These are phyloP conservation scores for Scaptomyza montana DNA, from an alignment of 1,140 invertebrate species.

Conservation along the genomic window DNA sequence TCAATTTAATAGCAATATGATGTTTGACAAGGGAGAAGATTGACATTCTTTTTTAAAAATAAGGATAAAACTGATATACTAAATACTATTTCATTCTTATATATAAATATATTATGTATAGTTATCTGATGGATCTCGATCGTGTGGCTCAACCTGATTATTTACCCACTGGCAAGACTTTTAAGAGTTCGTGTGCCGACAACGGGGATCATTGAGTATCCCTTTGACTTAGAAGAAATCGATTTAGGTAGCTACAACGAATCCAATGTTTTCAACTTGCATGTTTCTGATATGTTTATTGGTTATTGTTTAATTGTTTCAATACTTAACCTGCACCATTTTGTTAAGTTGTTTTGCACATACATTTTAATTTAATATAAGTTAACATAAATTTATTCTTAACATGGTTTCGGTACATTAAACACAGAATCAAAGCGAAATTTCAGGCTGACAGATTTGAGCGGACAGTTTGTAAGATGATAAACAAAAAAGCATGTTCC, in stretches of 20 bases:
- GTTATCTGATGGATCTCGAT: conserved; percentile 98
- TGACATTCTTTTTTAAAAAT: background rate
- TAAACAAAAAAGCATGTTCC: background rate
- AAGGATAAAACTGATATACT: too few relatives aligned
- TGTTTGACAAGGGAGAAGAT: background rate
- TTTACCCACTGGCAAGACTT: conserved; percentile 98
- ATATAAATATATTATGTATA: conserved; percentile 79
- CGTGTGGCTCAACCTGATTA: conserved; percentile 96
- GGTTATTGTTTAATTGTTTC: conserved; percentile 19
- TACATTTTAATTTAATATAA: conserved; percentile 13
- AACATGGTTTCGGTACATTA: background rate
- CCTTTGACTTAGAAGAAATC: conserved; percentile 98
- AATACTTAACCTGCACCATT: conserved; percentile 23
- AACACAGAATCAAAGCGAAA: background rate
- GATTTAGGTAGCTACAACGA: conserved; percentile 91
- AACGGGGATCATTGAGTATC: conserved; percentile 99
- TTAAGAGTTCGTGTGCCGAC: conserved; percentile 98
- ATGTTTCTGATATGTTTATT: conserved; percentile 38
- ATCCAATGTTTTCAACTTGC: conserved; percentile 28
- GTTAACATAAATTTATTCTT: background rate
- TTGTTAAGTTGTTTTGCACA: background rate
- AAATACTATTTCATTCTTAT: conserved; percentile 41
- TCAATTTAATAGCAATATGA: background rate
- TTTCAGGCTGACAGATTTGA: conserved; percentile 9
- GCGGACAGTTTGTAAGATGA: conserved; percentile 18